A percentile compares a stretch with the other conserved stretches of the same genome.
Conservation (phyloP, 1,140 invertebrate species). For the Danaus melanippus region DNA sequence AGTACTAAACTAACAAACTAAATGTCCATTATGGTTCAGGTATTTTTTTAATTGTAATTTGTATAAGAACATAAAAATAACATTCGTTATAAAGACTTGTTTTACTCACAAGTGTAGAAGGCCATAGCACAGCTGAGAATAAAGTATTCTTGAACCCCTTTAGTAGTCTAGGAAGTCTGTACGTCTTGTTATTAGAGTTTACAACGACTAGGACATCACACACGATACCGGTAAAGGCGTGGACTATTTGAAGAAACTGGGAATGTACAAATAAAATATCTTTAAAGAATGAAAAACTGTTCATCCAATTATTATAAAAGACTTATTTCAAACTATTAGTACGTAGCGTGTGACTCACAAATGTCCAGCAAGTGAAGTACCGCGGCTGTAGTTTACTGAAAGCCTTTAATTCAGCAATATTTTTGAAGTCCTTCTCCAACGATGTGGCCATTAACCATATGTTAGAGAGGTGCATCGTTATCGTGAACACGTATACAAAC, state of each 20-base stretch:
- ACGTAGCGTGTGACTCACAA: constrained; percentile 25
- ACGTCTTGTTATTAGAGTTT: constrained; percentile 15
- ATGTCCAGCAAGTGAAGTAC: constrained; percentile 38
- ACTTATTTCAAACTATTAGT: neutral
- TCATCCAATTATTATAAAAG: too few species aligned
- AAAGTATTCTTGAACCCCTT: constrained; percentile 24
- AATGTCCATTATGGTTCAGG: neutral
- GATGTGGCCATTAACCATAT: constrained; percentile 17
- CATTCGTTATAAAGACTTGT: neutral
- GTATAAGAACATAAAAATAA: constrained; percentile 37
- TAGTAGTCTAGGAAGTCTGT: constrained; percentile 25
- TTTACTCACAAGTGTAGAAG: constrained; percentile 32
- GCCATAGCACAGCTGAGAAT: constrained; percentile 33
- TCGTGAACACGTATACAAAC: constrained; percentile 22
- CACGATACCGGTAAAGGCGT: constrained; percentile 21
- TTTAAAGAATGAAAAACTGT: neutral
- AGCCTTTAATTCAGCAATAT: constrained; percentile 17
- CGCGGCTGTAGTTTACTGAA: constrained; percentile 24
- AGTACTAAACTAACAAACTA: too few species aligned
- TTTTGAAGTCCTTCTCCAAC: constrained; percentile 2
- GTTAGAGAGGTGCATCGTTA: constrained; percentile 27
- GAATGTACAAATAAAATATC: constrained; percentile 11
- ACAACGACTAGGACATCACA: constrained; percentile 20
- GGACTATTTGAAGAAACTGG: constrained; percentile 30
- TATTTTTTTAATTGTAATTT: neutral